Evolutionary conservation across 1,140 invertebrate genomes (phyloP).

Genomic region (Tetramorium parvispinum): DNA sequence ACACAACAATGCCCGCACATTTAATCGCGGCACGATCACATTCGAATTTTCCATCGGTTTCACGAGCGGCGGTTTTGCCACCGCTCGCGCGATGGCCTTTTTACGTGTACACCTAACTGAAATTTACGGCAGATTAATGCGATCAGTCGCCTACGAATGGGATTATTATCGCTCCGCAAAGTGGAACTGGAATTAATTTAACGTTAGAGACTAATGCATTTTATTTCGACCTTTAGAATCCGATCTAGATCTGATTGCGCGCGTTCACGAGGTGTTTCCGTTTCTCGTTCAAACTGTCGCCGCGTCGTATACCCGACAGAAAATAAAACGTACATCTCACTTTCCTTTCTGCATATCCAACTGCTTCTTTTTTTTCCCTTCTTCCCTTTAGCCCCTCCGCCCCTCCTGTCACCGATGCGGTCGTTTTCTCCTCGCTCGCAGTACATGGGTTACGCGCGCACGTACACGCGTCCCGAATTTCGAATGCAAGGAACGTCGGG

Average conservation of each 20-base stretch:
- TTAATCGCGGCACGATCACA: constrained; percentile 41
- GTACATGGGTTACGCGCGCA: constrained; percentile 58
- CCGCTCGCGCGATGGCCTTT: not conserved
- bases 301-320: not conserved
- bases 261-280: not conserved
- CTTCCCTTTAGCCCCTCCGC: not conserved
- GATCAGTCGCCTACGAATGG: not conserved
- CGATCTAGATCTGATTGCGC: not conserved
- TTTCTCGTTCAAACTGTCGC: not conserved
- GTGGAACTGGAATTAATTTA: not conserved
- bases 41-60: constrained; percentile 35
- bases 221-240: not conserved
- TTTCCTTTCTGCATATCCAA: not conserved
- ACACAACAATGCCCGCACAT: constrained; percentile 48
- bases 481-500: constrained; percentile 79
- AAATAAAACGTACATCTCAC: not conserved
- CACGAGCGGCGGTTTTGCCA: not conserved
- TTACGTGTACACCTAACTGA: not conserved
- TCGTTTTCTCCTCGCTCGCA: constrained; percentile 27
- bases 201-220: not conserved
- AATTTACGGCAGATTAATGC: not conserved
- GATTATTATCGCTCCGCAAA: constrained; percentile 3
- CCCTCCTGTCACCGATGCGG: not conserved
- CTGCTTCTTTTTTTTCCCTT: not conserved
- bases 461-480: constrained; percentile 79